Base-by-base conservation (phyloP, 1,140 invertebrate species). In the Drosophila sulfurigaster region DNA sequence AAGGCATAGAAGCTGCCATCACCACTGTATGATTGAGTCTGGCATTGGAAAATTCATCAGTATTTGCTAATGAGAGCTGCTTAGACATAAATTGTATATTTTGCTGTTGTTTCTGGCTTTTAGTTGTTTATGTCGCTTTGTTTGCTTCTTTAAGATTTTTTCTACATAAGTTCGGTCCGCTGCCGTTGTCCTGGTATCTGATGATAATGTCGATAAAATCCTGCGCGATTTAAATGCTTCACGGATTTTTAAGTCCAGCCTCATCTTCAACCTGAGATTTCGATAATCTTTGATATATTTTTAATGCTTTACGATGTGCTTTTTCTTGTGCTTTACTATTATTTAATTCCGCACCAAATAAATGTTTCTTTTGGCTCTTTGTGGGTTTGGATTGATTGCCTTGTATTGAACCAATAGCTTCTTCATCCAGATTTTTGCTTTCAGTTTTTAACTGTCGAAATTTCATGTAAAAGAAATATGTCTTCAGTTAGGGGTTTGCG, bases 81-180 rank as follows among this genome's bases (percentile, higher is more conserved):
- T 54, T 54, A 13, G 30, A 15, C 5, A 35, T 13, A 2, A 13
- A 1, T 54, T 49, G 48, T 3, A 49, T 8, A 54, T 67, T 48
- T 2, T n/a, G 48, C 7, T 62, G 49, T 7, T 65, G 65, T 28
- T 73, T 72, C 49, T 79, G 73, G n/a, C 45, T 68, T 28, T 79
- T 7, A 77, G n/a, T 20, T 76, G 71, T 52, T 80, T 92, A 58
- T 91, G 85, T 2, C 74, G 66, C 6, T 88, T 92, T 15, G 78
- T 65, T 45, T 92, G 91, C 28, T 87, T 92, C 43, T 82, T 92
- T 0, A 87, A 15, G 3, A 83, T 13, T 30, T 92, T 92, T 28
- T 91, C 81, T 1, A 86, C 6, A 57, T 90, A 73, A 4, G 60
- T 5, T 3, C 57, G 69, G 25, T 86, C 82, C 2, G 38, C 48